phyloP scores from a whole-genome alignment of 2,113 vertebrate species.

The Melanostigma gelatinosum region DNA sequence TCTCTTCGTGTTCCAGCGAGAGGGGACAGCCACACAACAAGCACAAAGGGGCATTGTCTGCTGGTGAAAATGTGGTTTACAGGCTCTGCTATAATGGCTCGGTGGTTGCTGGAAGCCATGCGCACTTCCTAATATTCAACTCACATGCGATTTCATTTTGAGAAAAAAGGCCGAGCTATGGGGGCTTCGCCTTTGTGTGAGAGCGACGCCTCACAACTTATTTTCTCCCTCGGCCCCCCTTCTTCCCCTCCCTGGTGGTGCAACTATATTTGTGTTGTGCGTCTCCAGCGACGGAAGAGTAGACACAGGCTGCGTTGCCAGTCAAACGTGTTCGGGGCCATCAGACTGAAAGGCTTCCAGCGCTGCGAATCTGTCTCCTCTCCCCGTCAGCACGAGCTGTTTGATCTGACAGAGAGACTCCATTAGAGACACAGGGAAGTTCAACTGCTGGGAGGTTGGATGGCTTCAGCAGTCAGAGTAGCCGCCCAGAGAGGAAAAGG shows the following conservation, averaged over 20 bases:
- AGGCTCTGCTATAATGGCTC: conserved; percentile 79
- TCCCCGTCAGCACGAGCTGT: conserved; percentile 74
- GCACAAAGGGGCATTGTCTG: conserved; percentile 86
- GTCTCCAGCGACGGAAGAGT: conserved; percentile 68
- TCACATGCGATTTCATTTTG: conserved; percentile 84
- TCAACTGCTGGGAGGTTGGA: conserved; percentile 78
- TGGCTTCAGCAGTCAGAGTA: conserved; percentile 76
- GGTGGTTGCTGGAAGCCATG: conserved; percentile 83
- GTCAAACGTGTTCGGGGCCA: conserved; percentile 79
- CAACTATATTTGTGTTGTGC: conserved; percentile 79
- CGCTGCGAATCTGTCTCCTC: conserved; percentile 77
- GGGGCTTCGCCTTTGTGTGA: conserved; percentile 73
- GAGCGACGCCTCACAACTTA: conserved; percentile 73
- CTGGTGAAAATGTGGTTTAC: conserved; percentile 84
- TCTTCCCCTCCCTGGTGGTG: conserved; percentile 65
- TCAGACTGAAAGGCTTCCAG: conserved; percentile 81
- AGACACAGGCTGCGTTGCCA: conserved; percentile 75
- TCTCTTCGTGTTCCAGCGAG: conserved; percentile 57
- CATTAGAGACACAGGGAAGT: conserved; percentile 77
- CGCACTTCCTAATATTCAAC: conserved; percentile 83
- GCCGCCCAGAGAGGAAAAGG: conserved; percentile 75
- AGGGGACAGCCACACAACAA: conserved; percentile 77
- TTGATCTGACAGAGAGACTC: conserved; percentile 81
- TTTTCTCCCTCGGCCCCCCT: conserved; percentile 60
- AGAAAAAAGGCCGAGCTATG: conserved; percentile 78